Base-by-base conservation (phyloP, 2,888 invertebrate species). In the Tolmerus cingulatus region DNA sequence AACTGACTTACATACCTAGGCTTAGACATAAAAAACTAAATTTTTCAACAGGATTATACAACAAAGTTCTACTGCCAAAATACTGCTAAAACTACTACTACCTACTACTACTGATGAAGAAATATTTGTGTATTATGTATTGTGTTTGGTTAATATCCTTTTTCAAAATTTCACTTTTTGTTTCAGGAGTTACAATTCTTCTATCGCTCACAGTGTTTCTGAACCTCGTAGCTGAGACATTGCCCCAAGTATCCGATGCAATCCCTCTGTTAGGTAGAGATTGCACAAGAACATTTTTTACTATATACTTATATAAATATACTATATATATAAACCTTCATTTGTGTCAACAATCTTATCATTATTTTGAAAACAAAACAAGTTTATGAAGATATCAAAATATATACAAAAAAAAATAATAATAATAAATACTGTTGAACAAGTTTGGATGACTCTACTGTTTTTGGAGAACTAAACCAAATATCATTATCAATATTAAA, bases 181-280 rank as follows among this genome's bases (percentile, higher is more conserved):
- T 97, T 97, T 94, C 97, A 98, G 98, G 98, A 95, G 98, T 98
- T 95, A 98, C 98, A 95, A 98, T 98, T 95, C 97, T 98, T 94
- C 97, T 99, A 94, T 99, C 99, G 94, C 97, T 99, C 95, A 99
- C 98, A 95, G 98, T 99, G 95, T 99, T 99, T 96, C 97, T 99
- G 95, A 98, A 99, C 95, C 97, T 99, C 95, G 98, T 99, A 94
- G 98, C 98, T 91, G 98, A 99, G 96, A 98, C 98, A 94, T 97
- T 99, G 96, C 99, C 99, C 94, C 98, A 98, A 95, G 99, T 99
- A 94, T 99, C 99, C 94, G 99, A 99, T 95, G 98, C 99, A 94
- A 98, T 99, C 95, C 99, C 99, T 94, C 95, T 99, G 95, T 98
- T 99, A 97, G 99, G 99, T 98, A 97, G 95, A 95, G 92, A 92